A percentile compares a stretch with the other conserved stretches of the same genome.
Evolutionary conservation across 2,113 vertebrate species (phyloP).

Genomic region (Spea multiplicata): DNA sequence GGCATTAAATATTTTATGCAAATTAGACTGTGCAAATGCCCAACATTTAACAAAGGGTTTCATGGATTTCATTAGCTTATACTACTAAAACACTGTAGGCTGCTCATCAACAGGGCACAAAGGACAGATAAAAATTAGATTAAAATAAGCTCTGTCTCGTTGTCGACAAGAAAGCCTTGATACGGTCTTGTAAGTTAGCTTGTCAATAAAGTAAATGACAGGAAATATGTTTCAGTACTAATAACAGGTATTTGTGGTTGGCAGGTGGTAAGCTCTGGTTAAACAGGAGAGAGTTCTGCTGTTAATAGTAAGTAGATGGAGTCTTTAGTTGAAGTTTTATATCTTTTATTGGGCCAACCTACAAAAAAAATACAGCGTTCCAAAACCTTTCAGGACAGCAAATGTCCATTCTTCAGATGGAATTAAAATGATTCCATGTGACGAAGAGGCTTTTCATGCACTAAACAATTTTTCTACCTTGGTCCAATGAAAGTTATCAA

Average conservation of each 20-base stretch:
- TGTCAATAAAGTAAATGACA: background rate
- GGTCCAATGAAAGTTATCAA: too few relatives aligned
- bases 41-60: constrained; percentile 21
- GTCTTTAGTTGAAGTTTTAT: too few relatives aligned
- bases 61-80: constrained; percentile 15
- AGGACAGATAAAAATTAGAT: constrained; percentile 8
- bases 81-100: constrained; percentile 7
- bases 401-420: too few relatives aligned
- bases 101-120: constrained; percentile 4
- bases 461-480: too few relatives aligned
- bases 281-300: too few relatives aligned
- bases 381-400: too few relatives aligned
- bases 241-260: background rate
- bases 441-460: too few relatives aligned
- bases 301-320: too few relatives aligned
- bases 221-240: constrained; percentile 4
- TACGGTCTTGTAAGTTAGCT: constrained; percentile 7
- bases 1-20: constrained; percentile 43
- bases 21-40: constrained; percentile 12
- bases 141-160: constrained; percentile 4
- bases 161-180: constrained; percentile 9
- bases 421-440: too few relatives aligned
- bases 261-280: too few relatives aligned
- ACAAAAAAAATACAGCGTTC: too few relatives aligned
- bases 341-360: too few relatives aligned